Evolutionary conservation across 2,797 vertebrate genomes (phyloP), one percentile per base, ranked within the genome.

Genomic region (Alosa sapidissima): DNA sequence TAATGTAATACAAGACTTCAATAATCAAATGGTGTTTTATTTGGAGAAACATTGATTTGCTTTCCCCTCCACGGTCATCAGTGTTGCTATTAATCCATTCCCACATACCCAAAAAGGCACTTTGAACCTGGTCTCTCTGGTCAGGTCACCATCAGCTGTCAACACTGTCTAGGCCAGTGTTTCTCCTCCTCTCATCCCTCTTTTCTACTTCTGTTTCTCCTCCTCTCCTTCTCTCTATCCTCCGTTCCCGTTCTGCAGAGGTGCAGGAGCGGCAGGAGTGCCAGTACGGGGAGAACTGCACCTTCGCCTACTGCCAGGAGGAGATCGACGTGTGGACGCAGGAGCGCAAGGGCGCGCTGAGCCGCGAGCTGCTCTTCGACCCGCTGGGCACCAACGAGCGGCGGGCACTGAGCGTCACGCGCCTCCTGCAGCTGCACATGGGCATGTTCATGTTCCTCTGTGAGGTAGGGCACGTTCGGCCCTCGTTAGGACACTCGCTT

Each of bases 301-400:
- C 98, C n/a, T 99, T 99, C 92, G 98, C 98, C 36, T 99, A 99
- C 95, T 98, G 99, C 92, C 98, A 99, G 94, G 98, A 99, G 90
- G 98, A 99, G 94, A 99, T 99, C 13, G 98, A 99, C 55, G 97
- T 99, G 86, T 99, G 98, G 98, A 99, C 98, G 0, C 97, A 99
- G 93, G 98, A 99, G 94, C 96, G 98, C 91, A 99, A 99, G 91
- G 98, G 98, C 0, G 97, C 97, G 8, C 95, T 99, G 89, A 98
- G 98, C 93, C 96, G 98, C 1, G 97, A 99, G 94, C 97, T 99
- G 88, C 96, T 99, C 88, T 99, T 99, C 14, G 98, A 96, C 94
- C 97, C 11, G 82, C 1, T 96, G 91, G 96, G 95, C 87, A 96
- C 95, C 91, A 96, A 95, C 0, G 96, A 96, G 91, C 88, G 94